These are phyloP conservation scores for Rhabdomys dilectus DNA, from an alignment of 2,113 vertebrate species.

Conservation along the genomic window DNA sequence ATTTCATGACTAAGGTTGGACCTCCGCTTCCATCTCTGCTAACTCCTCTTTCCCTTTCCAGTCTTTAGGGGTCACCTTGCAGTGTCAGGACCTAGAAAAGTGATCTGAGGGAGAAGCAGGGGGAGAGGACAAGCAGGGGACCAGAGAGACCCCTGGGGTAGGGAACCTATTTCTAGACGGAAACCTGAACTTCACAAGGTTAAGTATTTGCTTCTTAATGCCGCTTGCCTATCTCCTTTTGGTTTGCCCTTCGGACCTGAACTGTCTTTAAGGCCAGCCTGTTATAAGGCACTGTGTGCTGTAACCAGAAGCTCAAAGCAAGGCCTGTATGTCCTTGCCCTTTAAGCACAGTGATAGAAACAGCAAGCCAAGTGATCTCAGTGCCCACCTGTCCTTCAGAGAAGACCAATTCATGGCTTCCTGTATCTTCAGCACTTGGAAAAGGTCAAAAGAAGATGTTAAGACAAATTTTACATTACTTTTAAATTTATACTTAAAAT, in stretches of 20 bases:
- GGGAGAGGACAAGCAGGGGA: not conserved
- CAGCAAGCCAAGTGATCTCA: not conserved
- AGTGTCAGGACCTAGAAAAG: not conserved
- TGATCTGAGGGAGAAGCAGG: not conserved
- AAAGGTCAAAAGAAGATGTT: not conserved
- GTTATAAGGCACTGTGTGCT: not conserved
- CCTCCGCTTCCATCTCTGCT: not conserved
- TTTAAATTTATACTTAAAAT: constrained; percentile 36
- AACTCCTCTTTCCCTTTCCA: constrained; percentile 2
- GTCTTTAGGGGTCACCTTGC: not conserved
- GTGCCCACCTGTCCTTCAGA: not conserved
- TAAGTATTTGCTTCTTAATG: not conserved
- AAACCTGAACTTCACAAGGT: not conserved
- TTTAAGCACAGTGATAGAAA: not conserved
- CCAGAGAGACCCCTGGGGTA: not conserved
- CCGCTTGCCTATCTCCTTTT: not conserved
- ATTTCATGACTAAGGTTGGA: not conserved
- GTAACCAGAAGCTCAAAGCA: not conserved
- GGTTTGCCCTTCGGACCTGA: not conserved
- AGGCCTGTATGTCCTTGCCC: too few species aligned
- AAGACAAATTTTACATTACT: not conserved
- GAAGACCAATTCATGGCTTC: not conserved
- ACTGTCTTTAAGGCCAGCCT: not conserved
- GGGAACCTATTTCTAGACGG: not conserved
- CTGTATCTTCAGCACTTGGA: not conserved